Evolutionary conservation across 2,888 invertebrate species (phyloP).

Genomic region (Ctena decussata): DNA sequence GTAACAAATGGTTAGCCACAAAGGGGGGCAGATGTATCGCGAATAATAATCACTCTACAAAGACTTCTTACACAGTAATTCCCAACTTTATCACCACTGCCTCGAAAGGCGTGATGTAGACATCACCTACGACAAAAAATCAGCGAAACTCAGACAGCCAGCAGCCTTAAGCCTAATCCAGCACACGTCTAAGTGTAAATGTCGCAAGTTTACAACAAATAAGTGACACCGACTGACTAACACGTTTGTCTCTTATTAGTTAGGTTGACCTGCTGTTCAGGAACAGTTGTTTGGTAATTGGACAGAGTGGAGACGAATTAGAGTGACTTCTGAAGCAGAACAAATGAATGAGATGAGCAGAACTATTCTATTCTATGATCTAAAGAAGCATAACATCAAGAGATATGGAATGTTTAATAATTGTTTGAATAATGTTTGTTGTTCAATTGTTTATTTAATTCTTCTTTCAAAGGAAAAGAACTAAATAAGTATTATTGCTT

Average conservation of each 20-base stretch:
- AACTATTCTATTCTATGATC: too few species aligned
- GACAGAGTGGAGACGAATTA: too few species aligned
- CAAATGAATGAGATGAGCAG: too few species aligned
- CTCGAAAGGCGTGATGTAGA: background rate
- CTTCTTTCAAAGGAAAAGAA: too few species aligned
- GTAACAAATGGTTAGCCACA: background rate
- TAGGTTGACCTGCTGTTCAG: background rate
- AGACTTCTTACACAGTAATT: background rate
- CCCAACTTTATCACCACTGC: background rate
- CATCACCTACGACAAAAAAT: background rate
- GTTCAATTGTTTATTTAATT: too few species aligned
- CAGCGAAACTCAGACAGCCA: background rate
- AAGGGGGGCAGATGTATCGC: background rate
- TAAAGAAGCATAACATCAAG: too few species aligned
- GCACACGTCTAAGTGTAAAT: constrained; percentile 9
- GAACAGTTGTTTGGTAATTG: constrained; percentile 6
- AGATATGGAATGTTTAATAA: too few species aligned
- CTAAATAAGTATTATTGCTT: too few species aligned
- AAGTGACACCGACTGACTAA: background rate
- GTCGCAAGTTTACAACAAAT: background rate
- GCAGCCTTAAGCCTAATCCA: constrained; percentile 5
- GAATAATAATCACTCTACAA: background rate
- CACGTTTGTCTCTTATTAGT: background rate
- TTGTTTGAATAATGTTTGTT: too few species aligned
- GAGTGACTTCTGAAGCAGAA: too few species aligned